phyloP scores from a whole-genome alignment of 2,113 vertebrate species.

The Paradoxurus hermaphroditus region DNA sequence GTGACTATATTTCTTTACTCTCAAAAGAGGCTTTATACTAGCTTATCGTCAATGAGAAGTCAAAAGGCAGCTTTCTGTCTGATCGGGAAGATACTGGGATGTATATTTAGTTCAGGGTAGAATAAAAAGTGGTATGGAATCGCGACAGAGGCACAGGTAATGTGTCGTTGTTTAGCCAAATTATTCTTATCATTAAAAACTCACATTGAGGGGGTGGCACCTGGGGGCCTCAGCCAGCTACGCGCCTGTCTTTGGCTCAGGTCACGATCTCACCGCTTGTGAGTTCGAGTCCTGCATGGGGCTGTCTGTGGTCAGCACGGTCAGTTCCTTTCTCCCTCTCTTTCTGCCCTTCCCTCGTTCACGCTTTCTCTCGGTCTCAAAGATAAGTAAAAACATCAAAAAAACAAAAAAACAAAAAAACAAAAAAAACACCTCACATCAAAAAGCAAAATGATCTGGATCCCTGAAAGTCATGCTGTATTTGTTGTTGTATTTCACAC shows the following conservation, averaged over 20 bases:
- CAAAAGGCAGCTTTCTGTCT: not conserved
- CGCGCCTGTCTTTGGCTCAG: too few species aligned
- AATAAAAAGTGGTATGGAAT: not conserved
- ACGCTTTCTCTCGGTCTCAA: too few species aligned
- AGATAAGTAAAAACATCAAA: not conserved
- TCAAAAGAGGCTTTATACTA: not conserved
- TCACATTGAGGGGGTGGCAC: not conserved
- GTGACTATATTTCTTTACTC: not conserved
- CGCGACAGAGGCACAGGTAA: not conserved
- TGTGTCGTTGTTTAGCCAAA: not conserved
- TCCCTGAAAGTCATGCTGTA: not conserved
- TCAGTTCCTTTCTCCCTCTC: too few species aligned
- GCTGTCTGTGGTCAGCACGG: too few species aligned
- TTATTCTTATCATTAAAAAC: not conserved
- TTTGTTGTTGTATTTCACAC: not conserved
- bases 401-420: not conserved
- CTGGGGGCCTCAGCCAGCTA: too few species aligned
- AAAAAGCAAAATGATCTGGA: not conserved
- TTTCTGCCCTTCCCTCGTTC: too few species aligned
- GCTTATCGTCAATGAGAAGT: not conserved
- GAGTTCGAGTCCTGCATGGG: too few species aligned
- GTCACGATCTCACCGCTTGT: too few species aligned
- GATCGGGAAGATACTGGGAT: not conserved
- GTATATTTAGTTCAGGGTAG: rapidly evolving
- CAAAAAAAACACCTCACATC: not conserved